phyloP scores from a whole-genome alignment of 2,113 vertebrate species.

The Malurus alboscapulatus region DNA sequence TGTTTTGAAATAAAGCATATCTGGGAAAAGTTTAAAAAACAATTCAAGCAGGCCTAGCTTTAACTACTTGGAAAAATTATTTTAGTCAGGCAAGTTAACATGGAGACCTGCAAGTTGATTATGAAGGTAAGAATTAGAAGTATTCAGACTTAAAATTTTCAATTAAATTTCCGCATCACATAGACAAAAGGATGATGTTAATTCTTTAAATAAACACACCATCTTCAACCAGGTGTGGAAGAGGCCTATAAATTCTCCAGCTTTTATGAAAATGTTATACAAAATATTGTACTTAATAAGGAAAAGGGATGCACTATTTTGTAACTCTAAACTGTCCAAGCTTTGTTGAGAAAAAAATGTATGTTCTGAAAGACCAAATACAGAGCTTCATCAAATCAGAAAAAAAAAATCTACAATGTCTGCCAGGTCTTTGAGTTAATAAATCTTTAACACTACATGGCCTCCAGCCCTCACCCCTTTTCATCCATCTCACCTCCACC shows the following conservation, averaged over 20 bases:
- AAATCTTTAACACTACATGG: not conserved
- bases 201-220: not conserved
- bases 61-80: not conserved
- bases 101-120: not conserved
- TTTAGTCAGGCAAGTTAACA: not conserved
- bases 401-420: not conserved
- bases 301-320: not conserved
- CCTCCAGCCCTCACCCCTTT: not conserved
- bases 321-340: not conserved
- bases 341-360: not conserved
- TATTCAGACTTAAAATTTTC: not conserved
- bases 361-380: not conserved
- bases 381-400: not conserved
- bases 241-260: not conserved
- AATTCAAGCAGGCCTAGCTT: not conserved
- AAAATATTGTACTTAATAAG: not conserved
- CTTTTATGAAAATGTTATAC: not conserved
- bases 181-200: not conserved
- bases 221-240: not conserved
- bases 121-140: not conserved
- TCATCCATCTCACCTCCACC: not conserved
- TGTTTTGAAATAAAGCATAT: not conserved
- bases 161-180: not conserved
- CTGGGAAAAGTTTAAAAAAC: not conserved
- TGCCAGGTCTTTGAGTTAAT: not conserved